Conservation (phyloP, 2,888 invertebrate genomes). For the Choreutis nemorana region DNA sequence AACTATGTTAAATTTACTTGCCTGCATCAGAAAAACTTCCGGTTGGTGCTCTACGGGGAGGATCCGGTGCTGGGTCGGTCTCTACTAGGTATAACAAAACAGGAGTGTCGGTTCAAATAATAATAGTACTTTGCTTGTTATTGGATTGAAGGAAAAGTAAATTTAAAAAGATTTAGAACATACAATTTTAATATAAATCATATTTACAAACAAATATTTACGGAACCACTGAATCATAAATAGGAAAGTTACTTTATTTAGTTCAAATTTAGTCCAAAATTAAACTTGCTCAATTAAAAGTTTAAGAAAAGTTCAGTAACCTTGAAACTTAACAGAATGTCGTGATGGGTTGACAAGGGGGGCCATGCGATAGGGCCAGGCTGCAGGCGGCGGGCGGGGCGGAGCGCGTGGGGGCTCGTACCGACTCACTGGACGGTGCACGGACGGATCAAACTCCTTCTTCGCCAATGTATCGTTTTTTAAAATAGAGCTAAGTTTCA, state of each 20-base stretch:
- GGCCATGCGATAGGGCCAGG: constrained; percentile 48
- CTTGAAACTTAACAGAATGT: constrained; percentile 79
- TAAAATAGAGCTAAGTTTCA: constrained; percentile 56
- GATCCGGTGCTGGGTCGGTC: constrained; percentile 68
- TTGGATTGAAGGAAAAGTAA: constrained; percentile 9
- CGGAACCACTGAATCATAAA: background rate
- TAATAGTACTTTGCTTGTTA: too few species aligned
- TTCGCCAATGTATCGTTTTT: constrained; percentile 65
- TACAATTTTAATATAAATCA: constrained; percentile 16
- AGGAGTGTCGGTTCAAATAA: constrained; percentile 30
- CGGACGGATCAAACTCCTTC: constrained; percentile 77
- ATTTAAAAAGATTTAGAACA: constrained; percentile 10
- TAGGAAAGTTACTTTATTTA: background rate
- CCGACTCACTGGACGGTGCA: constrained; percentile 77
- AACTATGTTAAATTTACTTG: constrained; percentile 30
- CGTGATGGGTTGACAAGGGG: constrained; percentile 63
- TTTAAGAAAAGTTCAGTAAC: constrained; percentile 48
- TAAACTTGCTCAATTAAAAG: constrained; percentile 23
- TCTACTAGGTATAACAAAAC: constrained; percentile 62
- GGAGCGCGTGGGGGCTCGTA: constrained; percentile 75
- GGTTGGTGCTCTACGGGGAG: constrained; percentile 68
- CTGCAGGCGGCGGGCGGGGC: constrained; percentile 55
- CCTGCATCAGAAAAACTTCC: constrained; percentile 66
- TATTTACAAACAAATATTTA: constrained; percentile 14
- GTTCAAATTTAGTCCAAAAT: constrained; percentile 40